A percentile compares a stretch with the other conserved stretches of the same genome.
phyloP scores from a whole-genome alignment of 2,797 vertebrate genomes.

The Chelon labrosus region DNA sequence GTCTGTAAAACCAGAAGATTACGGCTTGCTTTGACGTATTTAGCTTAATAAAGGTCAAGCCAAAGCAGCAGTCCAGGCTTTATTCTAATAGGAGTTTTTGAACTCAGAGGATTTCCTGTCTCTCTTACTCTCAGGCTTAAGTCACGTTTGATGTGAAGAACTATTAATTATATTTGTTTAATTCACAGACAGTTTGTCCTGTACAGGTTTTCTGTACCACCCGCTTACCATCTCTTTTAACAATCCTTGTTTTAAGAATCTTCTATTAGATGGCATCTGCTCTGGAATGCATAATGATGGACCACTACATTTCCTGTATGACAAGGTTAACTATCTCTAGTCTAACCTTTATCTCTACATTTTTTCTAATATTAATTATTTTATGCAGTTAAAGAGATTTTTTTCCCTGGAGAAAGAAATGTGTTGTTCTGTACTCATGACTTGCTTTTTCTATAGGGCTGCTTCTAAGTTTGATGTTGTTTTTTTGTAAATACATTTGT shows the following conservation, averaged over 20 bases:
- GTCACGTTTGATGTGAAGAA: conserved; percentile 28
- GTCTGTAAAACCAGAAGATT: neutral
- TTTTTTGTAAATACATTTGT: conserved; percentile 64
- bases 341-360: conserved; percentile 58
- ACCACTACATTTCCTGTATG: conserved; percentile 66
- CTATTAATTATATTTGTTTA: conserved; percentile 46
- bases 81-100: too few species aligned
- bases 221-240: conserved; percentile 41
- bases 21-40: neutral
- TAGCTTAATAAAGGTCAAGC: conserved; percentile 1
- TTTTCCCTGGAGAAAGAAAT: conserved; percentile 64
- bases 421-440: conserved; percentile 77
- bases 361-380: conserved; percentile 34
- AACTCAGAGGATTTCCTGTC: conserved; percentile 3
- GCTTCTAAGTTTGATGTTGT: conserved; percentile 57
- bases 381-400: conserved; percentile 47
- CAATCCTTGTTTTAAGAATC: conserved; percentile 58
- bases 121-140: conserved; percentile 1
- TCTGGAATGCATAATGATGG: conserved; percentile 56
- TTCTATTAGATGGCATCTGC: conserved; percentile 58
- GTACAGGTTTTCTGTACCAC: conserved; percentile 32
- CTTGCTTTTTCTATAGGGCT: conserved; percentile 85
- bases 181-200: conserved; percentile 51
- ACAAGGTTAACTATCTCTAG: conserved; percentile 61
- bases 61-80: neutral